Base-by-base conservation (phyloP, 53 echinoderm and acorn worm species). In the Henricia sp. region DNA sequence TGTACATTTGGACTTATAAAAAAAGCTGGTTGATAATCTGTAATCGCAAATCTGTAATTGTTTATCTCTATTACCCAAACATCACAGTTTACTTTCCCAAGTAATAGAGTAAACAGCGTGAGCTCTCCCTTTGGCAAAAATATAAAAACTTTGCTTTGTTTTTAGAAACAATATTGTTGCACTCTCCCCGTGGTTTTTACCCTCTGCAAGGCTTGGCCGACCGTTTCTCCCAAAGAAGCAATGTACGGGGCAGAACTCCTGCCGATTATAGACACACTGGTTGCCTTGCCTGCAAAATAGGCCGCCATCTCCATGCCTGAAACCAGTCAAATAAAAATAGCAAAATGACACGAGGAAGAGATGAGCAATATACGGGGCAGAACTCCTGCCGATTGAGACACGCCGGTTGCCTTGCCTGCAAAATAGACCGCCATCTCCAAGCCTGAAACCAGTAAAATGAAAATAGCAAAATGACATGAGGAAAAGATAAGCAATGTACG, bases 251-350 rank as follows among this genome's bases (percentile, higher is more conserved):
- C 87, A 14, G 85, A 43, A n/a, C 94, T 89, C 71, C 91, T 75
- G n/a, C 99, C 92, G 23, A 99, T 72, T 10, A 99, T 84, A 17
- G 94, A 84, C 35, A 99, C 90, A 88, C 86, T 86, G 44, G 77
- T 76, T 57, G 99, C 94, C 69, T 99, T 94, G 75, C 86, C 92
- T 42, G 78, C 84, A 32, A 99, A 90, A 66, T 92, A 99, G 9
- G 94, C 90, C 38, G 99, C 99, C 53, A 99, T 94, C 69, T 99
- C 97, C 91, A 99, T 94, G 32, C 97, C 97, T 97, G 67, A 51
- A 43, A 60, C 42, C n/a, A 63, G n/a, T 37, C 3, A 23, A 58
- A 43, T 14, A 39, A 53, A 37, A 55, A 68, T 53, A 33, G 16
- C 10, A 70, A 77, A 17, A 35, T 68, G 9, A 9, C 8, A 46